Evolutionary conservation across 2,888 invertebrate species (phyloP).

Genomic region (Oscheius sp.): DNA sequence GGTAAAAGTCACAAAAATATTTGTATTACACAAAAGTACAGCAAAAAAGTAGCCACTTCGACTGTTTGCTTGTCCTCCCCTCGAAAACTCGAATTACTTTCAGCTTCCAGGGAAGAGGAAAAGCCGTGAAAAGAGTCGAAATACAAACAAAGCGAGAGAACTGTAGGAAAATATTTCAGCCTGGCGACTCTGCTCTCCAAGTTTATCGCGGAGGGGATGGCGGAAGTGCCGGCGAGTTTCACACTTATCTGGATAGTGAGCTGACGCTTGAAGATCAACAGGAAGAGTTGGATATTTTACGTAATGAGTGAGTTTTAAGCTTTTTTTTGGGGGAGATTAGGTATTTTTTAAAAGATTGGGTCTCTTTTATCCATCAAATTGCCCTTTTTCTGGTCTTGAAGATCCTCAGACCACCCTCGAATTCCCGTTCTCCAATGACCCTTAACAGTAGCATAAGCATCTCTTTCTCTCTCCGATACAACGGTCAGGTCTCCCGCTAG

Average conservation of each 20-base stretch:
- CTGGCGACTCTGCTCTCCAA: slow-evolving; percentile 96
- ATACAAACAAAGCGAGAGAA: background rate
- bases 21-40: slow-evolving; percentile 6
- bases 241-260: slow-evolving; percentile 94
- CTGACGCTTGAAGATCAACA: slow-evolving; percentile 94
- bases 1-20: background rate
- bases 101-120: background rate
- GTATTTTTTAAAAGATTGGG: too few relatives aligned
- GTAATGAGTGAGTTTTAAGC: slow-evolving; percentile 77
- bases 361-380: too few relatives aligned
- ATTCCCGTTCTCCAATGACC: too few relatives aligned
- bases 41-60: slow-evolving; percentile 11
- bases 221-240: slow-evolving; percentile 83
- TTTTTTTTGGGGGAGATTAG: too few relatives aligned
- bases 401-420: too few relatives aligned
- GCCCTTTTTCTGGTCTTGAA: too few relatives aligned
- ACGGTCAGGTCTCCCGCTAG: background rate
- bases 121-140: too few relatives aligned
- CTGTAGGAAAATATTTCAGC: slow-evolving; percentile 74
- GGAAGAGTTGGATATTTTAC: slow-evolving; percentile 95
- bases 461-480: too few relatives aligned
- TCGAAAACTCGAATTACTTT: background rate
- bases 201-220: slow-evolving; percentile 84
- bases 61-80: slow-evolving; percentile 7
- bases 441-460: too few relatives aligned